Evolutionary conservation across 2,797 vertebrate genomes (phyloP).

Genomic region (Cichlasoma orientale): DNA sequence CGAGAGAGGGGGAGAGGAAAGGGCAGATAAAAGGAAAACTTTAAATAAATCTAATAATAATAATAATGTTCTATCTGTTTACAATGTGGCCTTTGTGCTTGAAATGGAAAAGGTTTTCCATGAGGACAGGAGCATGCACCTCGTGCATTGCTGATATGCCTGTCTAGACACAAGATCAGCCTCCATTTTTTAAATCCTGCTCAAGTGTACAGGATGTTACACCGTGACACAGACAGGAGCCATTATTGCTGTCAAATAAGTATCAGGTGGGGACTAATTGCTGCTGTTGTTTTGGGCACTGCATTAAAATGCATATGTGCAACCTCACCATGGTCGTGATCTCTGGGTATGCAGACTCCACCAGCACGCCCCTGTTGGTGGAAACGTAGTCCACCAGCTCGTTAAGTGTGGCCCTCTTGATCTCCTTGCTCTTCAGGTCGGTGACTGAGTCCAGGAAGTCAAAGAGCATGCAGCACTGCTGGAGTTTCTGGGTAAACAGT

Average conservation of each 20-base stretch:
- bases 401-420: constrained; percentile 95
- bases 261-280: not conserved
- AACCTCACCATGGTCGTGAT: constrained; percentile 94
- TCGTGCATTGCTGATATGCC: constrained; percentile 22
- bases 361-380: constrained; percentile 94
- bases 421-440: constrained; percentile 98
- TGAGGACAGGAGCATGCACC: constrained; percentile 5
- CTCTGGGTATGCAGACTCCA: constrained; percentile 93
- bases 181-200: constrained; percentile 37
- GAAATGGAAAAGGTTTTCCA: not conserved
- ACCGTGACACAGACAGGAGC: constrained; percentile 1
- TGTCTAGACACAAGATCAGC: constrained; percentile 44
- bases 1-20: not conserved
- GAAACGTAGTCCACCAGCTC: constrained; percentile 98
- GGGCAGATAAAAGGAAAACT: not conserved
- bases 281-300: not conserved
- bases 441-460: constrained; percentile 96
- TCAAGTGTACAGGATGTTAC: constrained; percentile 31
- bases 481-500: constrained; percentile 95
- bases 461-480: constrained; percentile 96
- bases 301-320: not conserved
- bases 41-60: not conserved
- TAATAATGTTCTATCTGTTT: not conserved
- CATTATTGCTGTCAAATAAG: constrained; percentile 14
- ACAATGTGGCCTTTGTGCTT: not conserved